Evolutionary conservation across 1,140 invertebrate species (phyloP).

Genomic region (Plutomurus gul): DNA sequence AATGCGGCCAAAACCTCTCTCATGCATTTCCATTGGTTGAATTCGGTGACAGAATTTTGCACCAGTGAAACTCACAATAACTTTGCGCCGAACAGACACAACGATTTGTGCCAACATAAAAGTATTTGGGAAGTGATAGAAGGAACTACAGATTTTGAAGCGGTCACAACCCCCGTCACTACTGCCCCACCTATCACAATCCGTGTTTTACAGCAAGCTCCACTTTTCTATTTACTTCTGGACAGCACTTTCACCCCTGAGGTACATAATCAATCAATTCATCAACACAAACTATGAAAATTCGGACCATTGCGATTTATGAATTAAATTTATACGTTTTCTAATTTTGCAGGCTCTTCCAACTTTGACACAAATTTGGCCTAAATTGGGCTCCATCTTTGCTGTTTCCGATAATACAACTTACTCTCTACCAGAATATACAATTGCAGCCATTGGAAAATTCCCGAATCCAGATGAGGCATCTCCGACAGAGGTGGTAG

Average conservation of each 20-base stretch:
- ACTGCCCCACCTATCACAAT: not conserved
- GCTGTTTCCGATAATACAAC: not conserved
- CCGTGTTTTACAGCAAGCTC: not conserved
- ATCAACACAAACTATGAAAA: not conserved
- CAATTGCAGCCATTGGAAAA: not conserved
- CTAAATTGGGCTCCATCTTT: not conserved
- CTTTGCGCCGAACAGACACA: slow-evolving; percentile 58
- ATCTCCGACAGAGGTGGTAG: not conserved
- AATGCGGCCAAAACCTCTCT: slow-evolving; percentile 32
- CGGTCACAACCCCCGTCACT: not conserved
- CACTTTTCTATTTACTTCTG: not conserved
- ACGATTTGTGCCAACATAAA: slow-evolving; percentile 57
- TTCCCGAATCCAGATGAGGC: not conserved
- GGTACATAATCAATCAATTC: not conserved
- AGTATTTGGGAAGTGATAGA: slow-evolving; percentile 59
- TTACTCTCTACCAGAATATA: not conserved
- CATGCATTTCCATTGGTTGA: slow-evolving; percentile 44
- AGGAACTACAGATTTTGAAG: slow-evolving; percentile 57
- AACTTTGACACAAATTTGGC: not conserved
- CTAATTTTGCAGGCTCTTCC: not conserved
- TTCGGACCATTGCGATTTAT: not conserved
- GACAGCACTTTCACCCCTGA: not conserved
- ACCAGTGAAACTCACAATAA: slow-evolving; percentile 57
- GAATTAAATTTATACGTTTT: not conserved
- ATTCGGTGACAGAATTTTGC: slow-evolving; percentile 56